Base-by-base conservation (phyloP, 2,888 invertebrate genomes). In the Acrobasis suavella region DNA sequence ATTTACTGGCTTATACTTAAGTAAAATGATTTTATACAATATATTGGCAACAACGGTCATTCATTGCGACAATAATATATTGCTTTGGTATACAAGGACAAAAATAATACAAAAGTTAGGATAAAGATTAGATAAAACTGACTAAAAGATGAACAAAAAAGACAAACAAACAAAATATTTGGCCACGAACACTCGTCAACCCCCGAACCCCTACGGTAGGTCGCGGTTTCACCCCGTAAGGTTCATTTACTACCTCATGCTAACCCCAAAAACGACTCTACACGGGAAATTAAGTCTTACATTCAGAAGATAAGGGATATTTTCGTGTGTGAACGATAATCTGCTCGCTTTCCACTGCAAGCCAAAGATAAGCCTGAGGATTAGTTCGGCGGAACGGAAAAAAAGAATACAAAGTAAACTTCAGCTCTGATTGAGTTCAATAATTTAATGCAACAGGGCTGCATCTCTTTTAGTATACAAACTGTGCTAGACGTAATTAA, bases 331-430 rank as follows among this genome's bases (percentile, higher is more conserved):
- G 64, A 8, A 14, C n/a, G n/a, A 37, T 59, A 65, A 72, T 72
- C 72, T n/a, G 73, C 74, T 76, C 78, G 82, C 79, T 83, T 83
- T 77, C 75, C 75, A 82, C 83, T 89, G 87, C 84, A 83, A 81
- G 83, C 81, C 72, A 72, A 75, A 89, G 90, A 91, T 91, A 91
- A 90, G 86, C 87, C 75, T 72, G 60, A 68, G 88, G 90, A 90
- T 91, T 89, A 91, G 86, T 84, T 81, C 80, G 76, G 72, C 75
- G 80, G 76, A 82, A 85, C 78, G 83, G 76, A 85, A 85, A 85
- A 79, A 85, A 83, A 78, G 77, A 81, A 81, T 81, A 85, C 85
- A 87, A 85, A 81, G 75, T 76, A 71, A 82, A 82, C 77, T 77
- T 74, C 72, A 75, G 73, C 74, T 69, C 73, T 83, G 85, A 86